Base-by-base conservation (phyloP, 2,113 vertebrate genomes). In the Cyanistes caeruleus region DNA sequence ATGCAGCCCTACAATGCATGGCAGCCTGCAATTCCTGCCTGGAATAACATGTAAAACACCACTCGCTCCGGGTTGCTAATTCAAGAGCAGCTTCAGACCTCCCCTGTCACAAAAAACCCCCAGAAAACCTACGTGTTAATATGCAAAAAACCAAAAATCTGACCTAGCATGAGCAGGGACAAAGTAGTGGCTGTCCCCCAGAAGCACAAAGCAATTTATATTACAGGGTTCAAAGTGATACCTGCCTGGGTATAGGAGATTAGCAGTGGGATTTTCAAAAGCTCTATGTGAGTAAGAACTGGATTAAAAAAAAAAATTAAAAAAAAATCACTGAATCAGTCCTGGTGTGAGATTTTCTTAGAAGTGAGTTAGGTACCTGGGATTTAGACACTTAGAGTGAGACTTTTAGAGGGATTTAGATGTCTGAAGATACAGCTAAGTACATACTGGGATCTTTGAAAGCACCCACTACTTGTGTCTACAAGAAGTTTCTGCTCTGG, bases 341-440 rank as follows among this genome's bases (percentile, higher is more conserved):
- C 35, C 60, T 23, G 65, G 56, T 60, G 95, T 92, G 95, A 96
- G 89, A 95, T 92, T 96, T 96, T 89, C 95, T 91, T 95, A 81
- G 94, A 82, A 92, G 80, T 84, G 87, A 94, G 81, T 55, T 92
- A 91, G 94, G 81, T 89, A 95, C 93, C 91, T 96, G 93, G 95
- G 96, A 94, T 95, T 97, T 96, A 84, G 91, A 41, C 73, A 89
- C 91, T 65, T 46, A 95, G 68, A 95, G 86, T 59, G 91, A 92
- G 86, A 96, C 91, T 92, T 97, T 92, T 70, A 90, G 89, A 96
- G 64, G 92, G 90, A 95, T 95, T 94, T 96, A 93, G 95, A 81
- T 93, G 92, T 81, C 90, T 96, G 88, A 92, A 95, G 95, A 96
- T 88, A 83, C 31, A 94, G 49, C 56, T 62, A 85, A 89, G 58